These are phyloP conservation scores for Chascanopsetta lugubris DNA, from an alignment of 2,113 vertebrate genomes.

Conservation along the genomic window DNA sequence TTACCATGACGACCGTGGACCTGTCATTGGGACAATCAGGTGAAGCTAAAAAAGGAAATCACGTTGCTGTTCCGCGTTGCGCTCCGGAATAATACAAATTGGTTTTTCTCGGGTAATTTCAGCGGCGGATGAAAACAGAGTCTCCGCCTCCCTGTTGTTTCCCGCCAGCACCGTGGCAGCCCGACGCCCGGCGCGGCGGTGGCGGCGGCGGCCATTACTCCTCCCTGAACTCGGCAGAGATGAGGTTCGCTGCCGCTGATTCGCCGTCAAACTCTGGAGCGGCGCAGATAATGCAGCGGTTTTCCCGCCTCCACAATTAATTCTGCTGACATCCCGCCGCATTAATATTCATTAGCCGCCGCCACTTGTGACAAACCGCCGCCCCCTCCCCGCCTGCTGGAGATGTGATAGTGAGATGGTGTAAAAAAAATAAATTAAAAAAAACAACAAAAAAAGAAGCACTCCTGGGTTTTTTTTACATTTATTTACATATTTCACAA, in stretches of 20 bases:
- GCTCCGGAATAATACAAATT: neutral
- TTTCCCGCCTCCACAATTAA: constrained; percentile 84
- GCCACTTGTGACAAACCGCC: constrained; percentile 80
- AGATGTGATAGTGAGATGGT: constrained; percentile 44
- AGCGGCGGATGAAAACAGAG: constrained; percentile 7
- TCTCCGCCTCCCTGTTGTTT: constrained; percentile 45
- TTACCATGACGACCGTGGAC: neutral
- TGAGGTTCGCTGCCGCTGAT: constrained; percentile 77
- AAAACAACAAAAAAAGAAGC: too few relatives aligned
- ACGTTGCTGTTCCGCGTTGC: neutral
- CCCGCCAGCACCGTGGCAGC: too few relatives aligned
- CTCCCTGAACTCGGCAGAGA: constrained; percentile 63
- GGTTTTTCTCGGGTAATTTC: neutral
- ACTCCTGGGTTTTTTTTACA: constrained; percentile 6
- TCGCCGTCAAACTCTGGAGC: constrained; percentile 77
- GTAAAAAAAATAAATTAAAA: constrained; percentile 29
- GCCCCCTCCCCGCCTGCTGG: constrained; percentile 46
- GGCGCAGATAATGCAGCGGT: constrained; percentile 80
- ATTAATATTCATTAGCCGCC: constrained; percentile 90
- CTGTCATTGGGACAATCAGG: neutral
- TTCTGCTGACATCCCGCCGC: constrained; percentile 81
- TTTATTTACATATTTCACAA: too few relatives aligned
- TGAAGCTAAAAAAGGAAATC: neutral
- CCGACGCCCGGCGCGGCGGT: too few relatives aligned
- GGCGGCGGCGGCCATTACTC: constrained; percentile 67